These are phyloP conservation scores for Moxostoma hubbsi DNA, from an alignment of 2,797 vertebrate species.

Conservation along the genomic window DNA sequence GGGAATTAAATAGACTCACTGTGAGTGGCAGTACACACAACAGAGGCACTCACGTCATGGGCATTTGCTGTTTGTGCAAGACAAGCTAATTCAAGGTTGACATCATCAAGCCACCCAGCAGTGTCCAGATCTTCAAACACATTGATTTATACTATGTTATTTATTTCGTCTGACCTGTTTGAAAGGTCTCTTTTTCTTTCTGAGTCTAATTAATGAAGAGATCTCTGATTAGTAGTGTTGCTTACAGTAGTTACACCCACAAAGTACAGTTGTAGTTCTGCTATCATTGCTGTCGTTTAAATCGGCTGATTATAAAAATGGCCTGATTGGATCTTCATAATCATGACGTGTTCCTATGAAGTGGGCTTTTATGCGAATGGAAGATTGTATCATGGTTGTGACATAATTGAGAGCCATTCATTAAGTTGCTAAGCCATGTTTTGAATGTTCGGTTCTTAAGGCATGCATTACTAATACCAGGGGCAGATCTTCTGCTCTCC, in stretches of 20 bases:
- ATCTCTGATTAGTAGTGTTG: background rate
- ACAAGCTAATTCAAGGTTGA: background rate
- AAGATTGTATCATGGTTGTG: background rate
- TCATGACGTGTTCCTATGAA: background rate
- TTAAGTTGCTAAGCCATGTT: constrained; percentile 1
- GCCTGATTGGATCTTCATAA: background rate
- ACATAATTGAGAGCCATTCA: background rate
- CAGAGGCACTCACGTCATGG: background rate
- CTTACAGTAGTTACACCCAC: background rate
- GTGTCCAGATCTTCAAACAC: background rate
- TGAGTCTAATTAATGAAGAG: background rate
- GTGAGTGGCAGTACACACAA: background rate
- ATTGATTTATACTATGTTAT: background rate
- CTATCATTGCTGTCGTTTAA: background rate
- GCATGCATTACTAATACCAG: no score
- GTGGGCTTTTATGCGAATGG: background rate
- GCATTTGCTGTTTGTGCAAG: background rate
- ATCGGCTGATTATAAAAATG: background rate
- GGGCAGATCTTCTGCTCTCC: no score
- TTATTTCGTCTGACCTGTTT: background rate
- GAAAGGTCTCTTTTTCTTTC: background rate
- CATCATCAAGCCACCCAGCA: background rate
- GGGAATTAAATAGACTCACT: background rate
- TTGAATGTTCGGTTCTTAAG: background rate
- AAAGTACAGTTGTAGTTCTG: background rate